Base-by-base conservation (phyloP, 2,888 invertebrate genomes). In the Cosmia trapezina region DNA sequence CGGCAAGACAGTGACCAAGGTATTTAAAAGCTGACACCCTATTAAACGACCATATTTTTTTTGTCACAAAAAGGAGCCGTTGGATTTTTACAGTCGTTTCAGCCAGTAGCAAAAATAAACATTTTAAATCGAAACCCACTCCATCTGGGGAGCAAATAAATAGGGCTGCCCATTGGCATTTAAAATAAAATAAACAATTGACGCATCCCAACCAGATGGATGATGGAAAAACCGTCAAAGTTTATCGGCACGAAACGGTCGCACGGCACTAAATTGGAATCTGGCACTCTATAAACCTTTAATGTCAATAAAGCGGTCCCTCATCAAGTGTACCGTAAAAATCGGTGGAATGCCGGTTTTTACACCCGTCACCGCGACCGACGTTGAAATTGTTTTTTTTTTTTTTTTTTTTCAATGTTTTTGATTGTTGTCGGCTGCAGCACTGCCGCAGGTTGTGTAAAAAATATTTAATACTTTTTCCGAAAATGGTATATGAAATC, bases 231-330 rank as follows among this genome's bases (percentile, higher is more conserved):
- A 88, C 85, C 87, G 86, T 88, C 86, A 88, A 89, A 86, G 85
- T 92, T 92, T 92, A 93, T 92, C 89, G 87, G 76, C 77, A 71
- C 81, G 69, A 69, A 81, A 85, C 87, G 88, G 86, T 88, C 86
- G 88, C 82, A 73, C 77, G 83, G 76, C 86, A 87, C 89, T 92
- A 93, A 92, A 94, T 93, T 91, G 92, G 89, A 93, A 92, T 91
- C 91, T 89, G 89, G 90, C 89, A 90, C 91, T 93, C 90, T 85
- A 92, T 93, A 92, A 93, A 93, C 92, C 90, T 92, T 93, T 91
- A 92, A 93, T 93, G 93, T 94, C 93, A 93, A 95, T 94, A 94
- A 93, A 92, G 86, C 83, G 88, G 85, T 89, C 92, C 91, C 90
- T 91, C 90, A 90, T 92, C 91, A 91, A 86, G 87, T 84, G 88